Percentiles rank a stretch among this genome's conserved stretches.
phyloP scores from a whole-genome alignment of 2,113 vertebrate species.

The Colius striatus region DNA sequence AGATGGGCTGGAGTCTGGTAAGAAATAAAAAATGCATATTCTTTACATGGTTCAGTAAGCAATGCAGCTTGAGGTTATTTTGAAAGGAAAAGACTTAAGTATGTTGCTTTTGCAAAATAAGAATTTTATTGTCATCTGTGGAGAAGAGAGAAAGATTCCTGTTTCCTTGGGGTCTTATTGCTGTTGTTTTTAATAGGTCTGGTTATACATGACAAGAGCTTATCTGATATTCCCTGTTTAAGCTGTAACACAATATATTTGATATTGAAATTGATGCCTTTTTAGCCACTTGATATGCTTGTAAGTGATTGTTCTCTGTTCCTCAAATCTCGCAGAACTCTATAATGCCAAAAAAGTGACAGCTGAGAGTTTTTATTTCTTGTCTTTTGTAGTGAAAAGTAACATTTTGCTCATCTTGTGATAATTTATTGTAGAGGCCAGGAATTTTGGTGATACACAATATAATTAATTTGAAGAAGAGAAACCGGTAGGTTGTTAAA shows the following conservation, averaged over 20 bases:
- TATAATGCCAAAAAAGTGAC: background rate
- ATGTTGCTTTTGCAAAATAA: background rate
- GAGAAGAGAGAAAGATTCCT: background rate
- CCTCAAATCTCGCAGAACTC: background rate
- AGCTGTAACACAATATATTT: background rate
- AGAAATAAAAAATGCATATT: conserved; percentile 23
- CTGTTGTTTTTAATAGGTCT: background rate
- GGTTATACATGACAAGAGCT: background rate
- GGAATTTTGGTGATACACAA: background rate
- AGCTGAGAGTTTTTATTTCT: background rate
- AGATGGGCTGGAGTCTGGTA: conserved; percentile 71
- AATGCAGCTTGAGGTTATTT: background rate
- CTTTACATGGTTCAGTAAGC: background rate
- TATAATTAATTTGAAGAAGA: background rate
- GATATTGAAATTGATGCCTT: background rate
- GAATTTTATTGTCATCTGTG: background rate
- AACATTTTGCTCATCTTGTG: background rate
- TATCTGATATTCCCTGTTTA: background rate
- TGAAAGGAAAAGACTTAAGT: background rate
- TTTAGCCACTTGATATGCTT: background rate
- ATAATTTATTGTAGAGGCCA: background rate
- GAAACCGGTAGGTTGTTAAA: background rate
- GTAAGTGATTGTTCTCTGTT: background rate
- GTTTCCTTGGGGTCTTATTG: background rate
- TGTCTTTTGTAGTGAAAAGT: background rate